These are phyloP conservation scores for Todus mexicanus DNA, from an alignment of 2,797 vertebrate species.

Conservation along the genomic window DNA sequence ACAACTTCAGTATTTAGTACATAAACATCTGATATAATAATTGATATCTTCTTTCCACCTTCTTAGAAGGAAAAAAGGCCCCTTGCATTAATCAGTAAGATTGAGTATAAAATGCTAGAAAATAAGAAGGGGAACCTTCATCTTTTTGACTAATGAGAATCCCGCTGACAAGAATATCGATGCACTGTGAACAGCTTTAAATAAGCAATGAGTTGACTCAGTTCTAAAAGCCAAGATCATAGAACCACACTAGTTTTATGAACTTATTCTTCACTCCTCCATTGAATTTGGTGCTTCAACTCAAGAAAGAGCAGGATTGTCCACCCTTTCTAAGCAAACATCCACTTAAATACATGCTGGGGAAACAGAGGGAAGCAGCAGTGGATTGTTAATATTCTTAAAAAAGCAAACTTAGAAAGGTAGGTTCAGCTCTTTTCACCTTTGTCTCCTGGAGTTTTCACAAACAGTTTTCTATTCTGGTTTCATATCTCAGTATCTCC, in stretches of 20 bases:
- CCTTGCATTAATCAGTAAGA: background rate
- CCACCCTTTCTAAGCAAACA: background rate
- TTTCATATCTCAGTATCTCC: background rate
- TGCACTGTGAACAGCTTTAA: background rate
- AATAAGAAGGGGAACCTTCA: background rate
- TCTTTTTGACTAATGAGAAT: background rate
- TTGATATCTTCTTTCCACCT: background rate
- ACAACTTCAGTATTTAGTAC: background rate
- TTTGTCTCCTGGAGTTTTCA: background rate
- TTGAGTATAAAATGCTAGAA: background rate
- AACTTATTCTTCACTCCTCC: background rate
- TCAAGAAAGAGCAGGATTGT: background rate
- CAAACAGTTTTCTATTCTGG: background rate
- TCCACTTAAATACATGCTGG: background rate
- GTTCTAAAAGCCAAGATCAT: background rate
- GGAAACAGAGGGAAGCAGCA: background rate
- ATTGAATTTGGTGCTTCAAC: background rate
- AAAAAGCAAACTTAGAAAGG: background rate
- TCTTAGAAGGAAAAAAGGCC: background rate
- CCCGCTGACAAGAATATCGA: background rate
- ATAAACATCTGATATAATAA: background rate
- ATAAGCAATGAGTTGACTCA: background rate
- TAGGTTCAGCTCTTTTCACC: background rate
- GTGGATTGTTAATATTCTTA: background rate
- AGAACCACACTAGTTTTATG: background rate